Percentiles rank a stretch among this genome's conserved stretches.
Evolutionary conservation across 2,113 vertebrate species (phyloP).

Genomic region (Albula goreensis): DNA sequence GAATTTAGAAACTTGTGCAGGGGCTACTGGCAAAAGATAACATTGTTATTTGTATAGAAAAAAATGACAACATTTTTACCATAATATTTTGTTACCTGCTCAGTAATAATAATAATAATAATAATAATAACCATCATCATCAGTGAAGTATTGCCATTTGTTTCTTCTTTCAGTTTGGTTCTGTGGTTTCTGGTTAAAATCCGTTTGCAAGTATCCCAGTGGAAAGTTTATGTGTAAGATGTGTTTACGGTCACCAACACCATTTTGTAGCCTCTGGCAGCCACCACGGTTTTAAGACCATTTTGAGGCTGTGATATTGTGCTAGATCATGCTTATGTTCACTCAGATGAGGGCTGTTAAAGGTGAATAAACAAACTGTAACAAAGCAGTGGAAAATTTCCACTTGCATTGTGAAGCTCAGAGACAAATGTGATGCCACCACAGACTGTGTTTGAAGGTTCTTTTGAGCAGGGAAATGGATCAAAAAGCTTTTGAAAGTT

Average conservation of each 20-base stretch:
- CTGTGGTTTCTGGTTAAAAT: slow-evolving; percentile 58
- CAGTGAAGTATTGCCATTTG: slow-evolving; percentile 36
- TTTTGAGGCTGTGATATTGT: slow-evolving; percentile 39
- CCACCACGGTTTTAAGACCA: slow-evolving; percentile 35
- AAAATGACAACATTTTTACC: not conserved
- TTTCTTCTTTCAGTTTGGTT: slow-evolving; percentile 36
- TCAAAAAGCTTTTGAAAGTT: slow-evolving; percentile 7
- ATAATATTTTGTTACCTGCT: slow-evolving; percentile 53
- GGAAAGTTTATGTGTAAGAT: slow-evolving; percentile 52
- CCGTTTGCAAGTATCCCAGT: slow-evolving; percentile 54
- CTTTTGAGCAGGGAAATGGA: not conserved
- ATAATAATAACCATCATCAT: slow-evolving; percentile 15
- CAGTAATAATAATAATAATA: slow-evolving; percentile 37
- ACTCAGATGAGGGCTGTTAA: slow-evolving; percentile 39
- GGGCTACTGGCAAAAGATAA: too few species aligned
- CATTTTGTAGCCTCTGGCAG: slow-evolving; percentile 42
- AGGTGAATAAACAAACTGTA: slow-evolving; percentile 49
- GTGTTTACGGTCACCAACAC: slow-evolving; percentile 42
- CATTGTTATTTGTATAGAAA: too few species aligned
- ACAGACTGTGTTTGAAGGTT: not conserved
- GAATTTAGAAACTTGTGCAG: too few species aligned
- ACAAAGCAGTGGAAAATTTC: slow-evolving; percentile 13
- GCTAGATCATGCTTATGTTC: slow-evolving; percentile 8
- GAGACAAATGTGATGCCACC: slow-evolving; percentile 18
- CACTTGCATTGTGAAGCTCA: not conserved